A percentile compares a stretch with the other conserved stretches of the same genome.
phyloP scores from a whole-genome alignment of 2,888 invertebrate genomes.

The Euphydryas editha region DNA sequence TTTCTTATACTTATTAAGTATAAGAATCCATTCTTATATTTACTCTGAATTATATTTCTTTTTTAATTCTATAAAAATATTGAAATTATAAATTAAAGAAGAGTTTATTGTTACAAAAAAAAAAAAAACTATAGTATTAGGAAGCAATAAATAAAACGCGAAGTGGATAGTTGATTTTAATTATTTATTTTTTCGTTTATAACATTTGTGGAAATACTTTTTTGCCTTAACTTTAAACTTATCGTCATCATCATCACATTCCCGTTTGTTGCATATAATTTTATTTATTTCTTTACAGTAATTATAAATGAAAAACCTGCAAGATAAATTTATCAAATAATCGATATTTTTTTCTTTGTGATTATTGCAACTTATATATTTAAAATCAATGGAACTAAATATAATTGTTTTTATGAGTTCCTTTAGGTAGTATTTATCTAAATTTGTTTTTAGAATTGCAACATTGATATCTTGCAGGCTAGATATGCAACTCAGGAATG shows the following conservation, averaged over 20 bases:
- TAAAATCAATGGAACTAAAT: conserved; percentile 19
- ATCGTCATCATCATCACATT: conserved; percentile 32
- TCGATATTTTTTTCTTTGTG: conserved; percentile 26
- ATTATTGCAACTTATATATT: conserved; percentile 19
- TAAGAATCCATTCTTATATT: no score
- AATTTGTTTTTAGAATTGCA: conserved; percentile 33
- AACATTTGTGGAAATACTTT: not conserved
- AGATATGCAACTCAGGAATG: not conserved
- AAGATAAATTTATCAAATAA: not conserved
- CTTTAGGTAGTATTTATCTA: conserved; percentile 24
- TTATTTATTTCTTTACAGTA: conserved; percentile 38
- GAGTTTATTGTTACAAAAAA: no score
- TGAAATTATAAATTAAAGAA: no score
- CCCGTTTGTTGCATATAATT: conserved; percentile 23
- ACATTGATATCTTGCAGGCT: conserved; percentile 15
- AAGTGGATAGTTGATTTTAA: no score
- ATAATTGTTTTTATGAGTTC: conserved; percentile 24
- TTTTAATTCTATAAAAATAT: no score
- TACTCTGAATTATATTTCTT: no score
- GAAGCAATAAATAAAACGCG: no score
- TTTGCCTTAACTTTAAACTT: not conserved
- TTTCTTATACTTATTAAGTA: no score
- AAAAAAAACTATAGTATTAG: no score
- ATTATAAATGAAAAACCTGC: conserved; percentile 37
- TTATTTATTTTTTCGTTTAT: not conserved